Evolutionary conservation across 2,888 invertebrate genomes (phyloP).

Genomic region (Agonum fuliginosum): DNA sequence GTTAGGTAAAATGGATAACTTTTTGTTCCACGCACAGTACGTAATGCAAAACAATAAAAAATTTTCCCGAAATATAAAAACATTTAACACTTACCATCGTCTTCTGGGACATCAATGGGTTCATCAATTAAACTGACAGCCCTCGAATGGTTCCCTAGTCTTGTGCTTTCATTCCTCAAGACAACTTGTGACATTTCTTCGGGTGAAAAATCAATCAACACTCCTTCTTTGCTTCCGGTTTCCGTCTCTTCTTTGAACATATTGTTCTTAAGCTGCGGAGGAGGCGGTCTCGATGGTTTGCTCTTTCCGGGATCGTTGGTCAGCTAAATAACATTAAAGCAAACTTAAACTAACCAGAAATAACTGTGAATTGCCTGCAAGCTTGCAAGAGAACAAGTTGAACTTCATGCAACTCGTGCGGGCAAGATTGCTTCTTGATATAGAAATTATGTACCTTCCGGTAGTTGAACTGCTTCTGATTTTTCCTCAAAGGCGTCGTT

Average conservation of each 20-base stretch:
- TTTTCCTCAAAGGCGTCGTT: conserved; percentile 62
- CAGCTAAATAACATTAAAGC: too few species aligned
- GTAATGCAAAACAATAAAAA: conserved; percentile 40
- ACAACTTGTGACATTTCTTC: conserved; percentile 69
- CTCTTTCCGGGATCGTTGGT: too few species aligned
- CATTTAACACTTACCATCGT: conserved; percentile 33
- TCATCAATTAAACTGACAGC: conserved; percentile 80
- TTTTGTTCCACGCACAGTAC: too few species aligned
- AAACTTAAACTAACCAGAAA: too few species aligned
- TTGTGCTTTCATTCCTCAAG: conserved; percentile 46
- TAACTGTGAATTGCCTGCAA: too few species aligned
- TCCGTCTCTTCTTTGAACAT: neutral
- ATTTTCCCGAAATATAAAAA: too few species aligned
- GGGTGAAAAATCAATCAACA: conserved; percentile 85
- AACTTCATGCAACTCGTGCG: too few species aligned
- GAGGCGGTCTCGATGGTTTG: conserved; percentile 73
- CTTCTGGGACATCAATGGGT: conserved; percentile 81
- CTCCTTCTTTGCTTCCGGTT: conserved; percentile 75
- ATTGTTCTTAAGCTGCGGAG: conserved; percentile 65
- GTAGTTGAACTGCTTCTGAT: conserved; percentile 85
- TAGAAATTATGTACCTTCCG: conserved; percentile 86
- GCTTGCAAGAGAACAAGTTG: too few species aligned
- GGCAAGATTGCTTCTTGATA: too few species aligned
- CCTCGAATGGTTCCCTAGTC: conserved; percentile 63
- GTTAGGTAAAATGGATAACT: too few species aligned